Conservation (phyloP, 2,888 invertebrate species). For the Cryptus armator region DNA sequence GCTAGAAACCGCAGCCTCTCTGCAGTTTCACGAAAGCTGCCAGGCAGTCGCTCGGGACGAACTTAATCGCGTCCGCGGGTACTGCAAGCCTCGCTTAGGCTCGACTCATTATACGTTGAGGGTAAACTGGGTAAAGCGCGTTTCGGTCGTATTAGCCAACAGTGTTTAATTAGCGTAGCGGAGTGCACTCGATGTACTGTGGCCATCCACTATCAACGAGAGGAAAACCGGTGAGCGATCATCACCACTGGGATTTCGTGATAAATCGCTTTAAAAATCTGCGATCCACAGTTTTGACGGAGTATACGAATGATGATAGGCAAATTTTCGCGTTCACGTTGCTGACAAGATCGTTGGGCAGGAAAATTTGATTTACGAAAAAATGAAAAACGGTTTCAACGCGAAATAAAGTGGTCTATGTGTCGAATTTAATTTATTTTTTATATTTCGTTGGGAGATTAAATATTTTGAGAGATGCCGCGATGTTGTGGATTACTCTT, state of each 20-base stretch:
- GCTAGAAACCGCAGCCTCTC: constrained; percentile 23
- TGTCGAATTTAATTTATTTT: no score
- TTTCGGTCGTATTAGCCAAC: constrained; percentile 38
- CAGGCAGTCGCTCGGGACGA: constrained; percentile 10
- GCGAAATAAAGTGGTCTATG: no score
- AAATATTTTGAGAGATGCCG: no score
- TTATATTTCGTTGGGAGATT: no score
- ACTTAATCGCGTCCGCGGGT: constrained; percentile 18
- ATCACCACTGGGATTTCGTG: constrained; percentile 1
- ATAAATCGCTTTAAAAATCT: constrained; percentile 32
- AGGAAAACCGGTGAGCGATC: neutral
- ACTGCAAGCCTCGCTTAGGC: neutral
- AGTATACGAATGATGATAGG: no score
- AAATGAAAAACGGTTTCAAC: no score
- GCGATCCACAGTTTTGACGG: neutral
- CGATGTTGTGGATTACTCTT: no score
- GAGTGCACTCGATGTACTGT: constrained; percentile 27
- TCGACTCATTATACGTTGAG: constrained; percentile 42
- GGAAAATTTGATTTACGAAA: no score
- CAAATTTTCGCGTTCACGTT: no score
- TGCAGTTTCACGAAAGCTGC: constrained; percentile 26
- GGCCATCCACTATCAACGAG: neutral
- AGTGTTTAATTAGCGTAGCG: constrained; percentile 48
- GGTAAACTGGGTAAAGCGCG: constrained; percentile 38
- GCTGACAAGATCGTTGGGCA: no score